Percentiles rank a stretch among this genome's conserved stretches.
Evolutionary conservation across 2,888 invertebrate genomes (phyloP).

Genomic region (Odontocolon sp.): DNA sequence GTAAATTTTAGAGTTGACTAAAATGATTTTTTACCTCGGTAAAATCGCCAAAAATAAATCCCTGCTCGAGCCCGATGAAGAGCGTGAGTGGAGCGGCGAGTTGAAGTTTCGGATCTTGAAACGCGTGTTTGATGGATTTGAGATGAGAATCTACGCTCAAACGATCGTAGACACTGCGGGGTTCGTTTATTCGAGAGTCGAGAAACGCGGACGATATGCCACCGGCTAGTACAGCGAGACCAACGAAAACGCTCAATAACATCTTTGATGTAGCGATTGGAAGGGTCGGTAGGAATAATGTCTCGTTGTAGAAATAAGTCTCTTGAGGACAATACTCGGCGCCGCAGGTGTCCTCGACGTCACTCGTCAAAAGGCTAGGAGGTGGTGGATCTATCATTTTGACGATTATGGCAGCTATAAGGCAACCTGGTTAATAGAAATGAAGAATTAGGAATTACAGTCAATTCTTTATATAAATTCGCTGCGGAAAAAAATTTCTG

Average conservation of each 20-base stretch:
- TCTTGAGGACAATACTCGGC: slow-evolving; percentile 77
- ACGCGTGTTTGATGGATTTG: slow-evolving; percentile 82
- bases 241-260: slow-evolving; percentile 75
- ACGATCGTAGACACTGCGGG: slow-evolving; percentile 69
- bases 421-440: slow-evolving; percentile 68
- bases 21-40: slow-evolving; percentile 86
- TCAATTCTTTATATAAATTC: too few relatives aligned
- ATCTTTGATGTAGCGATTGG: slow-evolving; percentile 70
- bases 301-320: slow-evolving; percentile 72
- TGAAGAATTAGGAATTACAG: not conserved
- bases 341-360: slow-evolving; percentile 74
- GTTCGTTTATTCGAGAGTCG: slow-evolving; percentile 76
- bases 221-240: slow-evolving; percentile 74
- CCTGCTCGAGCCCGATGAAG: slow-evolving; percentile 92
- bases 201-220: slow-evolving; percentile 77
- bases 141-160: slow-evolving; percentile 70
- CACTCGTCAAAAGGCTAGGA: slow-evolving; percentile 60
- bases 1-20: too few relatives aligned
- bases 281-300: slow-evolving; percentile 68
- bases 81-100: slow-evolving; percentile 89
- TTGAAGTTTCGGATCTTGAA: slow-evolving; percentile 85
- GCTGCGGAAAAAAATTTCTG: too few relatives aligned
- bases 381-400: slow-evolving; percentile 70
- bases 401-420: slow-evolving; percentile 73
- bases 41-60: slow-evolving; percentile 92